Evolutionary conservation across 2,888 invertebrate species (phyloP).

Genomic region (Formica aserva): DNA sequence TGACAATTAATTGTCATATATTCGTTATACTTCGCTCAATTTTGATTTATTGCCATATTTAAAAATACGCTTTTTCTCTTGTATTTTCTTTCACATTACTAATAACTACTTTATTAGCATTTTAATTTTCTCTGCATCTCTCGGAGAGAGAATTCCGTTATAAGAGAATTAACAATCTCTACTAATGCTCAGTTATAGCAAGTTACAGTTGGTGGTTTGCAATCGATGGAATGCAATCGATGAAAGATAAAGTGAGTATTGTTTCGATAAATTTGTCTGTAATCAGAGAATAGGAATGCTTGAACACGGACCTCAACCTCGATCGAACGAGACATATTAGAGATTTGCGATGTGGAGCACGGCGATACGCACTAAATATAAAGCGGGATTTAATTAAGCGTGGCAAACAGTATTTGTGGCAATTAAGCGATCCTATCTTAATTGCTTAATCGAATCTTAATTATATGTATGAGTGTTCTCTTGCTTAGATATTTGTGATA

Average conservation of each 20-base stretch:
- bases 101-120: background rate
- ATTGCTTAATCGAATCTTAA: slow-evolving; percentile 74
- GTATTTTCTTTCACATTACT: background rate
- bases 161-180: slow-evolving; percentile 7
- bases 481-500: slow-evolving; percentile 63
- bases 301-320: slow-evolving; percentile 9
- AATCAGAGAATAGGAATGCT: slow-evolving; percentile 39
- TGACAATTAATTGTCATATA: background rate
- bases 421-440: slow-evolving; percentile 74
- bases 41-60: background rate
- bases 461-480: slow-evolving; percentile 69
- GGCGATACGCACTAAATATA: slow-evolving; percentile 51
- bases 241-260: slow-evolving; percentile 26
- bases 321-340: slow-evolving; percentile 17
- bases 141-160: background rate
- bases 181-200: background rate
- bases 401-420: slow-evolving; percentile 51
- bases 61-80: background rate
- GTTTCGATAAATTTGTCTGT: slow-evolving; percentile 52
- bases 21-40: background rate
- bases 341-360: slow-evolving; percentile 9
- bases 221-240: slow-evolving; percentile 36
- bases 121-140: background rate
- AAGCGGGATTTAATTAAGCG: slow-evolving; percentile 68
- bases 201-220: background rate